Evolutionary conservation across 1,140 invertebrate species (phyloP).

Genomic region (Rhagoletis zephyria): DNA sequence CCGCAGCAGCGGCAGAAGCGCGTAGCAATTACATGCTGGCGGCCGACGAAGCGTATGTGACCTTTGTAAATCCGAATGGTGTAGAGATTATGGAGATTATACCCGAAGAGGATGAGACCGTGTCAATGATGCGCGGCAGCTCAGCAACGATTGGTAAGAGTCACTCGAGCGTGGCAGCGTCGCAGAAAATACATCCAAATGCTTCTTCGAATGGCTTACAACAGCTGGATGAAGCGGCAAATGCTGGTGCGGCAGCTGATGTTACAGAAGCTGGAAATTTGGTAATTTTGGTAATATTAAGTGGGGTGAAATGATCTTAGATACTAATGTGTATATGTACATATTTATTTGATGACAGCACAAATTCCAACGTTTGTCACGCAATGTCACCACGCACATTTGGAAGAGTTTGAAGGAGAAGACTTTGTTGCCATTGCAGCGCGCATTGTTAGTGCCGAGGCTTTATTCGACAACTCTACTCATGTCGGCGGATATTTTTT

Average conservation of each 20-base stretch:
- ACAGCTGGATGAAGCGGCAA: conserved; percentile 34
- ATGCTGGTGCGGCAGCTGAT: not conserved
- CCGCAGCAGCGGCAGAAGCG: conserved; percentile 64
- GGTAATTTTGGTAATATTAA: not conserved
- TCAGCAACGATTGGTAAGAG: conserved; percentile 70
- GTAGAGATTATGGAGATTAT: conserved; percentile 73
- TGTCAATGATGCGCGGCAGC: conserved; percentile 69
- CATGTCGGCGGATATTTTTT: conserved; percentile 70
- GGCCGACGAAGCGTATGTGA: conserved; percentile 70
- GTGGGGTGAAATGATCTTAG: not conserved
- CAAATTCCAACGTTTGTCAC: conserved; percentile 67
- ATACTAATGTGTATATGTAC: not conserved
- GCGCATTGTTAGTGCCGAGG: conserved; percentile 67
- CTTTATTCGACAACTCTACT: conserved; percentile 69
- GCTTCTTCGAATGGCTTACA: conserved; percentile 54
- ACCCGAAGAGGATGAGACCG: conserved; percentile 70
- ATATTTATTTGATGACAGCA: conserved; percentile 55
- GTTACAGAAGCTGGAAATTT: not conserved
- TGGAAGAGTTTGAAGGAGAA: conserved; percentile 69
- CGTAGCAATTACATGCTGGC: conserved; percentile 70
- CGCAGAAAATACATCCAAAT: conserved; percentile 65
- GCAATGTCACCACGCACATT: conserved; percentile 64
- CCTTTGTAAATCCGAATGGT: conserved; percentile 71
- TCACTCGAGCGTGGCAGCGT: conserved; percentile 60
- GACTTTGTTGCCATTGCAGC: conserved; percentile 68